phyloP scores from a whole-genome alignment of 2,113 vertebrate genomes.

The Tamias sibiricus region DNA sequence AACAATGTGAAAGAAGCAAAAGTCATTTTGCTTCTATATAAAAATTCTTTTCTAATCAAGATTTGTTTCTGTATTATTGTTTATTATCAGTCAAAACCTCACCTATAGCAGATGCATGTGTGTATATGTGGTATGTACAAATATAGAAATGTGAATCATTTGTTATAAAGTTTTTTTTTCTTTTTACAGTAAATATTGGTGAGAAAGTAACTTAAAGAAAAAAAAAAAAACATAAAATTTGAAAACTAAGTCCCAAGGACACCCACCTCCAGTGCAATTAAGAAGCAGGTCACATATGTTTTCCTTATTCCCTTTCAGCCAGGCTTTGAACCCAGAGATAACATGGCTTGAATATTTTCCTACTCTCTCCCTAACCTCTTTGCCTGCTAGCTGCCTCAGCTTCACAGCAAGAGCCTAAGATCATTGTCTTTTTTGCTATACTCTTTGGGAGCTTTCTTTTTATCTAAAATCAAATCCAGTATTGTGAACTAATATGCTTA shows the following conservation, averaged over 20 bases:
- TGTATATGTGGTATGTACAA: not conserved
- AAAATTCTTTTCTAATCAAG: constrained; percentile 24
- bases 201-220: not conserved
- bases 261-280: constrained; percentile 1
- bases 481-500: constrained; percentile 23
- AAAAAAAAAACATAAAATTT: not conserved
- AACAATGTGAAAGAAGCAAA: not conserved
- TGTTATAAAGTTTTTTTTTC: not conserved
- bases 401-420: not conserved
- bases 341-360: not conserved
- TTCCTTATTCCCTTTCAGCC: not conserved
- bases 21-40: constrained; percentile 23
- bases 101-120: not conserved
- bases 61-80: constrained; percentile 28
- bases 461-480: constrained; percentile 26
- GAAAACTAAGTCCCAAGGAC: constrained; percentile 19
- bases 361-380: not conserved
- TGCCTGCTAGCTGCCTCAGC: not conserved
- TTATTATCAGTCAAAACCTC: constrained; percentile 8
- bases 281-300: constrained; percentile 48
- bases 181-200: not conserved
- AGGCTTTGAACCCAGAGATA: not conserved
- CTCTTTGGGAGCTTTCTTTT: not conserved
- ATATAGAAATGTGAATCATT: not conserved
- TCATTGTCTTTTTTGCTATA: not conserved